Conservation (phyloP, 1,140 invertebrate species). For the Lordiphosa mommai region DNA sequence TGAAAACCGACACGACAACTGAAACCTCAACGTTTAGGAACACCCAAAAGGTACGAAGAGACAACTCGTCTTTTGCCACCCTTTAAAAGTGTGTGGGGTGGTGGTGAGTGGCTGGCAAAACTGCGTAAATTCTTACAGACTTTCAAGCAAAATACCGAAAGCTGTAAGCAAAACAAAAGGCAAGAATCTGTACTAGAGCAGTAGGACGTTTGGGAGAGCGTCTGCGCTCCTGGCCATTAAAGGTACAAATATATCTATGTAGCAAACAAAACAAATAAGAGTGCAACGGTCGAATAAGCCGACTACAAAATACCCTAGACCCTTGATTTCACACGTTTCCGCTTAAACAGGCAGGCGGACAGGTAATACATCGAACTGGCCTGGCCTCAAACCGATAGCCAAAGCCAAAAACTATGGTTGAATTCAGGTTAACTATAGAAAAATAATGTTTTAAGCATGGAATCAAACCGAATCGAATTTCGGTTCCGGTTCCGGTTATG, state of each 20-base stretch:
- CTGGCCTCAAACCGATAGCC: too few species aligned
- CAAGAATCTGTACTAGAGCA: not conserved
- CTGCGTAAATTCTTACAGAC: constrained; percentile 13
- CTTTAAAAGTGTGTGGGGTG: constrained; percentile 1
- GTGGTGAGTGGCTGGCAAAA: constrained; percentile 6
- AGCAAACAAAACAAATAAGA: too few species aligned
- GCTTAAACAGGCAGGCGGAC: too few species aligned
- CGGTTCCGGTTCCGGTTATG: too few species aligned
- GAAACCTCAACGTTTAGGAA: constrained; percentile 2
- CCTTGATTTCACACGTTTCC: too few species aligned
- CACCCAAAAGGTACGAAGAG: not conserved
- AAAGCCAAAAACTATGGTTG: too few species aligned
- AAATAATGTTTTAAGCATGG: too few species aligned
- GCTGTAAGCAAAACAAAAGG: constrained; percentile 39
- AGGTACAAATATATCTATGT: not conserved
- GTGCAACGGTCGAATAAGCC: too few species aligned
- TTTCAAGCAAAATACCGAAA: constrained; percentile 21
- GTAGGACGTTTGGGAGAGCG: not conserved
- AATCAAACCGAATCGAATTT: too few species aligned
- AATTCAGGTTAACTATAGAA: too few species aligned
- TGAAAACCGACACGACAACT: constrained; percentile 37
- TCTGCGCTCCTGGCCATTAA: constrained; percentile 15
- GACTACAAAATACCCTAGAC: too few species aligned
- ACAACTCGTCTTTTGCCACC: not conserved
- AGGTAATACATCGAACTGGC: too few species aligned